Percentiles rank a stretch among this genome's conserved stretches.
Evolutionary conservation across 64 coral and sea anemone species (phyloP).

Genomic region (Anthopleura sola): DNA sequence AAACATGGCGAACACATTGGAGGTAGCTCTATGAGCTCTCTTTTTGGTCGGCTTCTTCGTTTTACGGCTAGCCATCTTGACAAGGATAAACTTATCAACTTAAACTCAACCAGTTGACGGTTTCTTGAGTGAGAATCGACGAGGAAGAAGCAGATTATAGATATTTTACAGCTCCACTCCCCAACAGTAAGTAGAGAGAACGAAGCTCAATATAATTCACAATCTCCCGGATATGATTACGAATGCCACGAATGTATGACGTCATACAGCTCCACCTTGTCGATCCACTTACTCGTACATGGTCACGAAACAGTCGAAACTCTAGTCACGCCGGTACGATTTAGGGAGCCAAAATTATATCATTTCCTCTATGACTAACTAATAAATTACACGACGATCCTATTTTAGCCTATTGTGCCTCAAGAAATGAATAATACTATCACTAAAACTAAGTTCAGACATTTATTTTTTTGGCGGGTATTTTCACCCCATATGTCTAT

Average conservation of each 20-base stretch:
- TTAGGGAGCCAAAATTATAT: neutral
- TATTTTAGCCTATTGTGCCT: neutral
- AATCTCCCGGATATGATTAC: constrained; percentile 31
- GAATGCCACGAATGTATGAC: constrained; percentile 18
- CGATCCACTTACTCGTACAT: no score
- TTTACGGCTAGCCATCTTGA: constrained; percentile 57
- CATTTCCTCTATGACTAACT: neutral
- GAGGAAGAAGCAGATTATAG: constrained; percentile 10
- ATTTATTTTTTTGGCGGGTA: neutral
- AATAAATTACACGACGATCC: neutral
- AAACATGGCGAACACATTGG: constrained; percentile 74
- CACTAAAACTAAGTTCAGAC: neutral
- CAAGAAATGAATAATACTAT: neutral
- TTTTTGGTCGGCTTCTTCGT: constrained; percentile 68
- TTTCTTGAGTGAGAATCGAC: neutral
- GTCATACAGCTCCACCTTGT: constrained; percentile 18
- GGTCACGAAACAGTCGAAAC: neutral
- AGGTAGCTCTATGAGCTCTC: constrained; percentile 56
- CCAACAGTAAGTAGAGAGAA: neutral
- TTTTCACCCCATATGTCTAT: no score
- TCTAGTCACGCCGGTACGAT: neutral
- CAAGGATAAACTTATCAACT: neutral
- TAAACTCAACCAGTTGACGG: neutral
- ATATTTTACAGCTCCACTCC: neutral
- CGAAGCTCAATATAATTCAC: neutral